Evolutionary conservation across 2,888 invertebrate species (phyloP), one percentile per base, ranked within the genome.

Genomic region (Chesias legatella): DNA sequence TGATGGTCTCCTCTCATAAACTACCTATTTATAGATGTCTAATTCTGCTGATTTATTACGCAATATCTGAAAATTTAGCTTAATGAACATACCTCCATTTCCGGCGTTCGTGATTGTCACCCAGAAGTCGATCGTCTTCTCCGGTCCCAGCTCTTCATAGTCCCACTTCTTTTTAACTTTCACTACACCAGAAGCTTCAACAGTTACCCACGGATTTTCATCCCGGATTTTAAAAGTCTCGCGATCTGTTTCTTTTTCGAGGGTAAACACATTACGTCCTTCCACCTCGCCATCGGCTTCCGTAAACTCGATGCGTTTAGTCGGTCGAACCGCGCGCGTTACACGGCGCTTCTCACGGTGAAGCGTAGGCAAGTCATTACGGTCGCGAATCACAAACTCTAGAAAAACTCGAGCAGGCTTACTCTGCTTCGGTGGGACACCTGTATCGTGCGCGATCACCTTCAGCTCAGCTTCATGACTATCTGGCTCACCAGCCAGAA

Each of bases 91-190:
- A 95, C 95, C 95, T 90, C 94, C 94, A 78, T 94, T 94, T 88
- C 95, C 95, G 52, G 94, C 92, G 79, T 97, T 97, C 42, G 95
- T 95, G 64, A 97, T 97, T 38, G 95, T 96, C 36, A 97, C 97
- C 97, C 97, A 97, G 79, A 97, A 97, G 81, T 97, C 97, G 67
- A 97, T 97, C 7, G 96, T 97, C 79, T 97, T 97, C 85, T 97
- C 97, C 1, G 96, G 95, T 13, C 97, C 97, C 31, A 97, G 83
- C 71, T 97, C 97, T 73, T 97, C 97, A 80, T 96, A 97, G 90
- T 97, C 97, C 97, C 97, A 97, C 92, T 96, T 96, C 92, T 96
- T 95, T 85, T 96, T 96, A 53, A 97, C 97, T 67, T 94, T 92
- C 66, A 97, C 96, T 40, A 95, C 94, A 60, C 97, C 97, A 83